phyloP scores from a whole-genome alignment of 2,113 vertebrate species.

The Drymodes brunneopygia region DNA sequence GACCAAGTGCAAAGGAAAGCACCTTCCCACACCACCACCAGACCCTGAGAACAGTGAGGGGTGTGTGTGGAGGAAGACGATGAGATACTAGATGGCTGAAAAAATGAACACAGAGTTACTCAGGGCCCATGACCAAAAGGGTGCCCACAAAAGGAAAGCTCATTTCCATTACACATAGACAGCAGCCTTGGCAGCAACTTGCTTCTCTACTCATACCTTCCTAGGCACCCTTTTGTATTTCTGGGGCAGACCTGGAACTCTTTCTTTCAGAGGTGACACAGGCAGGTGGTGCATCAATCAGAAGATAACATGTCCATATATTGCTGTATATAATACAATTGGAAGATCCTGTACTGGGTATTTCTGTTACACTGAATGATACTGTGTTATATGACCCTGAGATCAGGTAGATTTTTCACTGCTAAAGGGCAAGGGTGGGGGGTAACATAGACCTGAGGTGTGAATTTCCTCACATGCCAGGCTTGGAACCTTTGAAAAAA shows the following conservation, averaged over 20 bases:
- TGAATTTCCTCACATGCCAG: background rate
- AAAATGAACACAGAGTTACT: background rate
- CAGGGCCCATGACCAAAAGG: background rate
- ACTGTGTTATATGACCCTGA: background rate
- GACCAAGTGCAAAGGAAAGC: background rate
- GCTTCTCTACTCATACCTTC: background rate
- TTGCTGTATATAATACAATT: background rate
- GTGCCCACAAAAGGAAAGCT: background rate
- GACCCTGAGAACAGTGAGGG: background rate
- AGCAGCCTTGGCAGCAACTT: background rate
- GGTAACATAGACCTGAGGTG: background rate
- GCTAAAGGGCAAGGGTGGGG: rapidly evolving
- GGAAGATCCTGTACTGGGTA: background rate
- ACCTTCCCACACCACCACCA: background rate
- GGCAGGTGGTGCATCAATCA: background rate
- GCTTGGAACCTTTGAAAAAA: background rate
- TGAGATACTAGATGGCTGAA: background rate
- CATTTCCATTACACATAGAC: background rate
- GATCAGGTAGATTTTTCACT: background rate
- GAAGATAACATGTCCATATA: background rate
- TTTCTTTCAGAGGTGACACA: background rate
- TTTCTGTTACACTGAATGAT: background rate
- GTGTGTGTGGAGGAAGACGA: background rate
- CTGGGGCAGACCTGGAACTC: background rate
- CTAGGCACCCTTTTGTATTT: background rate